Evolutionary conservation across 2,888 invertebrate species (phyloP), one percentile per base, ranked within the genome.

Genomic region (Eristalinus sepulchralis): DNA sequence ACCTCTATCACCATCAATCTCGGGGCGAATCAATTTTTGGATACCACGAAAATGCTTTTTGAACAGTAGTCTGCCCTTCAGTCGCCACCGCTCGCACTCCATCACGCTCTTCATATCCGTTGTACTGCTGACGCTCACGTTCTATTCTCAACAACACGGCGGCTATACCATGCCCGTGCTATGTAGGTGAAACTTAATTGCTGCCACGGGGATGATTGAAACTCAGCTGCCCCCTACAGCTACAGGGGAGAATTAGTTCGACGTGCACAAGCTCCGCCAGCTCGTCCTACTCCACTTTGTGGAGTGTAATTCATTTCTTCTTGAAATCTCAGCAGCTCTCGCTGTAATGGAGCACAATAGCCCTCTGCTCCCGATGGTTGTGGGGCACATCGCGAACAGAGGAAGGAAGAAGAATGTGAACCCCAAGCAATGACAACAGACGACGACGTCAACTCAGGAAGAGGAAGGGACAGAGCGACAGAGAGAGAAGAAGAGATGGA

Each of bases 151-250:
- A n/a, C 39, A 39, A 31, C 64, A 57, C 24, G 39, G 39, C 33
- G 31, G 17, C 47, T 22, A 60, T 27, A 27, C 27, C 27, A 47
- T 22, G 1, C 22, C 66, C 59, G 17, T 11, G 34, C 57, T 33
- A 75, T 73, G 33, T 75, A 75, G 82, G 68, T 68, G 67, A 77
- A 72, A 77, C 77, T 77, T 85, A 85, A 85, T 82, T 85, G 77
- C 82, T 85, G 63, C 73, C 68, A 64, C 36, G 72, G 82, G 77
- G 67, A 72, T 82, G 77, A 85, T 78, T 68, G 82, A 64, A 85
- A 85, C 73, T 55, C 77, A 39, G 31, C 57, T 47, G 31, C 57
- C 53, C 71, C 62, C 62, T 34, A 20, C 17, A 73, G 70, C 70
- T 27, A 55, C n/a, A 31, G 17, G 27, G 27, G 39, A 39, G 39